Base-by-base conservation (phyloP, 2,797 vertebrate genomes). In the Intellagama lesueurii region DNA sequence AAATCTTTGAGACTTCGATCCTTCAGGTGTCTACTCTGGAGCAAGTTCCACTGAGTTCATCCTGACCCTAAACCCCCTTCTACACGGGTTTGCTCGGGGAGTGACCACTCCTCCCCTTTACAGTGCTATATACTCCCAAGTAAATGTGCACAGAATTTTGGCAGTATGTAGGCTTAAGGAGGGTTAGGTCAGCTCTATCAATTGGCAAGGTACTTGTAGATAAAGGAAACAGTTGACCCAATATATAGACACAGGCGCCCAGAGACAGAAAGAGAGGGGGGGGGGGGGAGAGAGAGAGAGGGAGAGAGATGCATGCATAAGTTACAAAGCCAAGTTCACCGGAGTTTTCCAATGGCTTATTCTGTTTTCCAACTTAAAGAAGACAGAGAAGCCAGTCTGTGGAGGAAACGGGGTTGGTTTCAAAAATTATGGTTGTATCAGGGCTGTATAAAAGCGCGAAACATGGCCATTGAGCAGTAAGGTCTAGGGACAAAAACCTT, bases 321-420 rank as follows among this genome's bases (percentile, higher is more conserved):
- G 60, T 44, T 44, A 68, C 47, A 84, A 79, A 40, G 78, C 84
- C 78, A 89, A 81, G 60, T 76, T 86, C 84, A 56, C 30, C 24
- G 83, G 70, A 76, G 44, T 86, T 86, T 89, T 30, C 40, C 35
- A 28, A 52, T 35, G 64, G 11, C 44, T 75, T 85, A 35, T 76
- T 66, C 28, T 56, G 28, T 70, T 82, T 75, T 81, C 16, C 69
- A 86, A 82, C 75, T 35, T 6, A 81, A 76, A 56, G 40, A 40
- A 60, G 64, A 56, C 47, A 49, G 44, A 86, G 14, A 86, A 86
- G 28, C 68, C 84, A 66, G n/a, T 75, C 49, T 81, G 81, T 28
- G 6, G 7, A 40, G n/a, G 26, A 19, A 32, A 8, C 1, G 24
- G 52, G 11, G 14, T 35, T 56, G 14, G 30, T 30, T 89, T 66